Evolutionary conservation across 2,113 vertebrate species (phyloP).

Genomic region (Parus major): DNA sequence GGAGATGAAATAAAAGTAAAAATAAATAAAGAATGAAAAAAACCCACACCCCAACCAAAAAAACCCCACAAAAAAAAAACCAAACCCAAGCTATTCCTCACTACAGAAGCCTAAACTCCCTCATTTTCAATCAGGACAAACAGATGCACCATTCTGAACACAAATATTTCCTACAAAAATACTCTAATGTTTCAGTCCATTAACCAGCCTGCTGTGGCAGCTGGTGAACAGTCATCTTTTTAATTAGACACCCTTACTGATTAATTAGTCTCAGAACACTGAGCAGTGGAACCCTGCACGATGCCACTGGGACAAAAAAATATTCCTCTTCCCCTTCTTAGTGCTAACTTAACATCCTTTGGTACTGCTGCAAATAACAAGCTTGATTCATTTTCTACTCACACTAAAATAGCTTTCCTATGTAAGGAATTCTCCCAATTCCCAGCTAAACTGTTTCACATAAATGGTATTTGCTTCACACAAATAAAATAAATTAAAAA

Average conservation of each 20-base stretch:
- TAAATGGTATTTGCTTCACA: neutral
- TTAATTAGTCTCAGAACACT: slow-evolving; percentile 75
- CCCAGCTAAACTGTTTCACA: neutral
- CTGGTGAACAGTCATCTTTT: slow-evolving; percentile 72
- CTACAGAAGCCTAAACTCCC: accelerated
- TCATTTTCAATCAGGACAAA: neutral
- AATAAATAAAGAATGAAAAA: too few relatives aligned
- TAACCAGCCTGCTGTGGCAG: slow-evolving; percentile 58
- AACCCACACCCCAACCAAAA: too few relatives aligned
- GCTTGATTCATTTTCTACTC: slow-evolving; percentile 22
- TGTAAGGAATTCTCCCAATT: neutral
- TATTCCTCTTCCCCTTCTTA: neutral
- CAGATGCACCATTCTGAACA: neutral
- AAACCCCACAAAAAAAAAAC: neutral
- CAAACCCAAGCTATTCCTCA: neutral
- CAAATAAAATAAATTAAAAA: neutral
- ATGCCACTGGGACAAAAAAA: slow-evolving; percentile 35
- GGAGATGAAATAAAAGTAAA: neutral
- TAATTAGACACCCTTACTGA: slow-evolving; percentile 71
- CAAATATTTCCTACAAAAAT: slow-evolving; percentile 40
- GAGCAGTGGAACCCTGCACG: slow-evolving; percentile 19
- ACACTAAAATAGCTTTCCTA: neutral
- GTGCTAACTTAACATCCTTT: neutral
- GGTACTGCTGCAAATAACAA: slow-evolving; percentile 4
- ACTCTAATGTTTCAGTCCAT: slow-evolving; percentile 30